phyloP scores from a whole-genome alignment of 64 coral and sea anemone genomes.

The Montipora capricornis region DNA sequence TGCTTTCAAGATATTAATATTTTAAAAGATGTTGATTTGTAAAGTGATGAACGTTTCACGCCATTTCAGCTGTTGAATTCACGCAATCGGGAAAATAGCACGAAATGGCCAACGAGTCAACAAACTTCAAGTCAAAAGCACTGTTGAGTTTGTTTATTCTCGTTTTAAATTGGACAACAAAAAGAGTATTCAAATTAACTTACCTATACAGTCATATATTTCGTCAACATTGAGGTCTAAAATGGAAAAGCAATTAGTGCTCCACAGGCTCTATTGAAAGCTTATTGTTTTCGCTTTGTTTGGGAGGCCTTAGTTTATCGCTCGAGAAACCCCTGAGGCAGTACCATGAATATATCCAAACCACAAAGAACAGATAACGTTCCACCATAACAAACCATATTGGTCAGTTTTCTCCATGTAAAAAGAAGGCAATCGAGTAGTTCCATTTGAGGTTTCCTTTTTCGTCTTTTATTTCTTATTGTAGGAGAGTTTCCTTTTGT shows the following conservation, averaged over 20 bases:
- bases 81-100: slow-evolving; percentile 35
- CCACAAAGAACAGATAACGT: neutral
- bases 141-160: slow-evolving; percentile 42
- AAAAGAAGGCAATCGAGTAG: neutral
- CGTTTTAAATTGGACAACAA: slow-evolving; percentile 53
- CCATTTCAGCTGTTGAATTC: slow-evolving; percentile 36
- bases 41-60: slow-evolving; percentile 37
- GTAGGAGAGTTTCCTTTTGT: neutral
- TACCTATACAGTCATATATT: slow-evolving; percentile 51
- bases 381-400: slow-evolving; percentile 23
- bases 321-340: slow-evolving; percentile 23
- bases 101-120: neutral
- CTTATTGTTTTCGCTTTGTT: slow-evolving; percentile 33
- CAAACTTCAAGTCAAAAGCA: slow-evolving; percentile 13
- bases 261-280: slow-evolving; percentile 49
- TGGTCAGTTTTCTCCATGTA: neutral
- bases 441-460: neutral
- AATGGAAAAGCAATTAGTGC: slow-evolving; percentile 57
- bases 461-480: neutral
- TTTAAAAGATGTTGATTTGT: slow-evolving; percentile 64
- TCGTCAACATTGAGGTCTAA: slow-evolving; percentile 46
- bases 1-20: slow-evolving; percentile 64
- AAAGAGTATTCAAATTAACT: slow-evolving; percentile 52
- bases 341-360: slow-evolving; percentile 1
- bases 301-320: slow-evolving; percentile 15